A percentile compares a stretch with the other conserved stretches of the same genome.
phyloP scores from a whole-genome alignment of 2,797 vertebrate genomes.

The Synaphobranchus kaupii region DNA sequence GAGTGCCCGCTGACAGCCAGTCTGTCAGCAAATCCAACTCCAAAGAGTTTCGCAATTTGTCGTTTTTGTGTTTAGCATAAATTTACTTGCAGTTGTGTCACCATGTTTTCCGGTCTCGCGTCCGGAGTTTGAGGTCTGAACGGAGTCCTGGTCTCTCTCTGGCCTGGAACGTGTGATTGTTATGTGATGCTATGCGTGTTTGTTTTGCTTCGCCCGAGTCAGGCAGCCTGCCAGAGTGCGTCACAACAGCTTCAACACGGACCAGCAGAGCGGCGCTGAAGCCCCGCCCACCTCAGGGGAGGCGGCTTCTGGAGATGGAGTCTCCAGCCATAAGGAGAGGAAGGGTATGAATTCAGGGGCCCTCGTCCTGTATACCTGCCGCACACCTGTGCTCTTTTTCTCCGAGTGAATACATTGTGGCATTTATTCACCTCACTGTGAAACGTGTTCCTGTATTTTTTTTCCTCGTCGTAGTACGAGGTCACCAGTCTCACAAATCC shows the following conservation, averaged over 20 bases:
- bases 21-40: background rate
- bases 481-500: conserved; percentile 86
- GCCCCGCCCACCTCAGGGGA: conserved; percentile 56
- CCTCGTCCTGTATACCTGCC: background rate
- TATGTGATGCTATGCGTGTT: background rate
- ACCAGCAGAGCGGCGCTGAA: conserved; percentile 52
- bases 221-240: conserved; percentile 69
- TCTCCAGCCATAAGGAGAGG: conserved; percentile 58
- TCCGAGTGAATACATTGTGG: background rate
- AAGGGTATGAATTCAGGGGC: conserved; percentile 70
- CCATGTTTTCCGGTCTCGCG: too few species aligned
- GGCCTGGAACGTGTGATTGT: background rate
- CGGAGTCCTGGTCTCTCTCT: background rate
- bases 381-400: background rate
- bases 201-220: background rate
- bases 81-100: too few species aligned
- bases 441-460: background rate
- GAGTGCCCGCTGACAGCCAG: conserved; percentile 37
- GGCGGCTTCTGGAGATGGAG: conserved; percentile 29
- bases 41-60: background rate
- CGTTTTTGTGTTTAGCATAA: background rate
- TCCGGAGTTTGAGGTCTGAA: too few species aligned
- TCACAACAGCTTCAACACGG: conserved; percentile 80
- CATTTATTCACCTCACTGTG: background rate
- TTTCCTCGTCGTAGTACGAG: conserved; percentile 70